These are phyloP conservation scores for Lagopus muta DNA, from an alignment of 2,113 vertebrate species.

Conservation along the genomic window DNA sequence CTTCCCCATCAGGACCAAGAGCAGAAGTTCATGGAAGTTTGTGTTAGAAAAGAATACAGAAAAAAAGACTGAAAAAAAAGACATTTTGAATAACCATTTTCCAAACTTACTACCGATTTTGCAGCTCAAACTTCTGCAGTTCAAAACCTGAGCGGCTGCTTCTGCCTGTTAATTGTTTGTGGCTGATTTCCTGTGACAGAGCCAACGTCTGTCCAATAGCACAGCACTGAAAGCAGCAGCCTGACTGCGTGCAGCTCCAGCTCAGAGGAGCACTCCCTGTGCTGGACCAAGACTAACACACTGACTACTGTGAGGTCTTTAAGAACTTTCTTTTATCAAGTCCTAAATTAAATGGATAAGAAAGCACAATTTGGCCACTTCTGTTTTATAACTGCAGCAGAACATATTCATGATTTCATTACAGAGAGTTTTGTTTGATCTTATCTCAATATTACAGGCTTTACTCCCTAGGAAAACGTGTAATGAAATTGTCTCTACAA, in stretches of 20 bases:
- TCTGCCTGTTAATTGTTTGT: neutral
- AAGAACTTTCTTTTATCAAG: slow-evolving; percentile 6
- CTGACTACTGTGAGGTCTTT: neutral
- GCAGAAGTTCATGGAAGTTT: neutral
- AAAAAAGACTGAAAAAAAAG: neutral
- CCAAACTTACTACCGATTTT: neutral
- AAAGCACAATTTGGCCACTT: slow-evolving; percentile 33
- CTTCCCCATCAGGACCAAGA: neutral
- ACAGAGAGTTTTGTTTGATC: slow-evolving; percentile 44
- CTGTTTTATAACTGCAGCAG: neutral
- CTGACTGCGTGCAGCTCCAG: fast-evolving
- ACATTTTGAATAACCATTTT: neutral
- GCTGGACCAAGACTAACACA: neutral
- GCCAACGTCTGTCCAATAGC: neutral
- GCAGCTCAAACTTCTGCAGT: neutral
- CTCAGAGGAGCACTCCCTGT: neutral
- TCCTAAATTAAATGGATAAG: slow-evolving; percentile 16
- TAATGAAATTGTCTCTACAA: slow-evolving; percentile 8
- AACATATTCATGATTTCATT: slow-evolving; percentile 34
- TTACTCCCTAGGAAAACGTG: slow-evolving; percentile 13
- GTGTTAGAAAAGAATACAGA: neutral
- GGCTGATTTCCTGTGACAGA: neutral
- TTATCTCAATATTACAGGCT: slow-evolving; percentile 13
- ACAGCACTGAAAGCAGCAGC: neutral
- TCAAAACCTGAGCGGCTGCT: neutral